These are phyloP conservation scores for Heliocidaris tuberculata DNA, from an alignment of 35 echinoderm and acorn worm genomes.

Conservation along the genomic window DNA sequence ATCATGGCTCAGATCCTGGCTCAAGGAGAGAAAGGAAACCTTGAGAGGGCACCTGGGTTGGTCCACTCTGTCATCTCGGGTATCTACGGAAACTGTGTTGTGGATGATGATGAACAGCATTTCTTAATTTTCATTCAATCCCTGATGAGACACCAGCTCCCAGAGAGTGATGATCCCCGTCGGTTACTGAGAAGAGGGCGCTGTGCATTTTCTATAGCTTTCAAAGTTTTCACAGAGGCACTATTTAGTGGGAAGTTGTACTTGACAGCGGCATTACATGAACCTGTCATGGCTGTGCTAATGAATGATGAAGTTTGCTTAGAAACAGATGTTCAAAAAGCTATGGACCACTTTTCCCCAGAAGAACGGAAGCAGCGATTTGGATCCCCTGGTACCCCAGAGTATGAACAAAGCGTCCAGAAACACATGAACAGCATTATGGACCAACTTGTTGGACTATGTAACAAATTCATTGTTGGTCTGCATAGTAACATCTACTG, in stretches of 20 bases:
- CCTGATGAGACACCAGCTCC: conserved; percentile 78
- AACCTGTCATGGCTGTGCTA: conserved; percentile 88
- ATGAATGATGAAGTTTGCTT: conserved; percentile 86
- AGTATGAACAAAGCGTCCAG: conserved; percentile 71
- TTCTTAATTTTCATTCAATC: conserved; percentile 76
- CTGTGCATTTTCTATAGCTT: conserved; percentile 77
- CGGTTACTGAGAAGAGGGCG: conserved; percentile 72
- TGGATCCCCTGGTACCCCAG: conserved; percentile 61
- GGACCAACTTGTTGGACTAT: conserved; percentile 71
- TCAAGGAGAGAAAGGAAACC: conserved; percentile 61
- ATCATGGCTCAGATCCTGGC: conserved; percentile 67
- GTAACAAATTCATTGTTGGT: conserved; percentile 87
- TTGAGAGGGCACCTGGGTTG: conserved; percentile 39
- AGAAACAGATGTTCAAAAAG: conserved; percentile 86
- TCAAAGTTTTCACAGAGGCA: conserved; percentile 86
- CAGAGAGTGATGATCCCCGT: conserved; percentile 76
- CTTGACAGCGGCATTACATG: conserved; percentile 93
- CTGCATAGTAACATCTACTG: conserved; percentile 83
- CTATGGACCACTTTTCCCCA: conserved; percentile 69
- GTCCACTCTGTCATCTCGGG: conserved; percentile 76
- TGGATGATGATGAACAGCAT: conserved; percentile 79
- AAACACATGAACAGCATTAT: conserved; percentile 65
- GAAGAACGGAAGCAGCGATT: conserved; percentile 79
- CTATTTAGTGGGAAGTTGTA: conserved; percentile 85
- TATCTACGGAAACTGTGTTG: conserved; percentile 86